phyloP scores from a whole-genome alignment of 2,797 vertebrate species.

The Lophotriccus pileatus region DNA sequence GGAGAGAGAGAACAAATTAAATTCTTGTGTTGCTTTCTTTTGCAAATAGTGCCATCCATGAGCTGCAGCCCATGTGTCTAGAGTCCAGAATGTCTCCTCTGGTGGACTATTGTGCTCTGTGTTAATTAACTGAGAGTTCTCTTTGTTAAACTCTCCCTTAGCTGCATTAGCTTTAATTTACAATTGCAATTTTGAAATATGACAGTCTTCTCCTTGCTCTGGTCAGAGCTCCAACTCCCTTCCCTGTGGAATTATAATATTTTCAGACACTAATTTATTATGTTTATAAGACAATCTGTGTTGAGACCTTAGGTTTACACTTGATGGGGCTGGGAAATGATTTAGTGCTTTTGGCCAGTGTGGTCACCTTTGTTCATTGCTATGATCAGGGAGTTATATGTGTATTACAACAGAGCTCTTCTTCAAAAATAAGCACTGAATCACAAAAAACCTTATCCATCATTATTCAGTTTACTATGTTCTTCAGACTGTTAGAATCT shows the following conservation, averaged over 20 bases:
- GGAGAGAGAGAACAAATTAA: not conserved
- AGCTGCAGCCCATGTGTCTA: not conserved
- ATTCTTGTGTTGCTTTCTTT: not conserved
- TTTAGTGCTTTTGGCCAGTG: not conserved
- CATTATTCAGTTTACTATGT: not conserved
- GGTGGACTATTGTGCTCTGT: not conserved
- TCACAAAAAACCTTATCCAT: not conserved
- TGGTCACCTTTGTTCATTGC: not conserved
- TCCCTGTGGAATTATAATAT: not conserved
- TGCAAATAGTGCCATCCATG: not conserved
- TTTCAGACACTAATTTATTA: not conserved
- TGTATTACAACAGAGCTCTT: not conserved
- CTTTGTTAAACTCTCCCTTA: not conserved
- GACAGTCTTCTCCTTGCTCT: not conserved
- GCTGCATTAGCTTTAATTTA: not conserved
- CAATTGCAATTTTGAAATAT: not conserved
- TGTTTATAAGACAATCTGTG: not conserved
- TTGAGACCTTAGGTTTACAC: not conserved
- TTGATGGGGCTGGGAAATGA: not conserved
- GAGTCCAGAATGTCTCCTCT: not conserved
- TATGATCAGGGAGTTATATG: not conserved
- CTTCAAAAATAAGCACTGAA: not conserved
- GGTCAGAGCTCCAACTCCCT: not conserved
- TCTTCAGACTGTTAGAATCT: not conserved
- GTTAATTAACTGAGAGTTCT: not conserved